phyloP scores from a whole-genome alignment of 2,113 vertebrate species.

The Python bivittatus region DNA sequence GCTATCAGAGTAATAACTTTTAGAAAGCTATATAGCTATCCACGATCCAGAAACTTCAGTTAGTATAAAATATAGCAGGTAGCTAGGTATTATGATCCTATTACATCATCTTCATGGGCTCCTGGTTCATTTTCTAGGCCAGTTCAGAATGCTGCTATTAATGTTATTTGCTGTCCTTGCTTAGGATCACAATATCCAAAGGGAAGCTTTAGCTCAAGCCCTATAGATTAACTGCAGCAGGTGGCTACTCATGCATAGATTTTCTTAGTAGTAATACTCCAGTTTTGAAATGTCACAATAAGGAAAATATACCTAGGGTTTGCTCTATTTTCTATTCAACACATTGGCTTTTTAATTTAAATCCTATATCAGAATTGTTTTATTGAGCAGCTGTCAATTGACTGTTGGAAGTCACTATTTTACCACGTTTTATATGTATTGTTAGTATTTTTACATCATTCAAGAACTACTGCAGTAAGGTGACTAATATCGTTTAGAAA shows the following conservation, averaged over 20 bases:
- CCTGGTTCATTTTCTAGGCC: neutral
- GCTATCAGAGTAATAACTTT: neutral
- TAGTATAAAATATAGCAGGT: neutral
- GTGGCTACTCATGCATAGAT: neutral
- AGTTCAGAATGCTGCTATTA: neutral
- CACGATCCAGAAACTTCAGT: neutral
- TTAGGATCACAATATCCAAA: neutral
- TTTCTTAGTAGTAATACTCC: neutral
- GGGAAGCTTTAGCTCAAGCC: neutral
- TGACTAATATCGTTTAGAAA: neutral
- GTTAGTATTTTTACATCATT: neutral
- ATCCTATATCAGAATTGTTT: neutral
- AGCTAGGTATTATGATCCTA: neutral
- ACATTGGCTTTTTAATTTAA: neutral
- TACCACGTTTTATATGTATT: neutral
- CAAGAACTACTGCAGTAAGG: neutral
- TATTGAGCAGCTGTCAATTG: neutral
- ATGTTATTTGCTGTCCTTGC: neutral
- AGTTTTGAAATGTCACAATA: neutral
- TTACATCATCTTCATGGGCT: neutral
- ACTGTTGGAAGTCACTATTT: neutral
- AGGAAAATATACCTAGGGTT: neutral
- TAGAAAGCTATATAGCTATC: neutral
- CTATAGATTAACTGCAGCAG: neutral
- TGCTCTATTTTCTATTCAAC: neutral